A percentile compares a stretch with the other conserved stretches of the same genome.
phyloP scores from a whole-genome alignment of 1,140 invertebrate species.

The Chionoecetes opilio region DNA sequence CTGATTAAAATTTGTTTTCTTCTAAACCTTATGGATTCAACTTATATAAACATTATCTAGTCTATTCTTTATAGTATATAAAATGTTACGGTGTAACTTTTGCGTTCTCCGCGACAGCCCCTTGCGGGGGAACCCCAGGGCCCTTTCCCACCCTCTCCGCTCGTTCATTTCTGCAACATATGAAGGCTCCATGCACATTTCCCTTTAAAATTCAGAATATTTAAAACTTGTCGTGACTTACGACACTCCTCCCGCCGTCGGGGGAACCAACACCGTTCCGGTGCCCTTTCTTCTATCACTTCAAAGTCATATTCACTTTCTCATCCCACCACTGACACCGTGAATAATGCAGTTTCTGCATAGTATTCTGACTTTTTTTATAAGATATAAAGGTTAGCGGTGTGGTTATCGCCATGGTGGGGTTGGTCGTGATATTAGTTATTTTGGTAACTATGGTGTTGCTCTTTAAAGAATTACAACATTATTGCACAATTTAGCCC shows the following conservation, averaged over 20 bases:
- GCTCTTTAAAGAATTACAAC: no score
- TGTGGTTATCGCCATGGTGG: neutral
- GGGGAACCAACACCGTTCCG: neutral
- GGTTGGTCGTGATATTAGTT: neutral
- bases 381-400: neutral
- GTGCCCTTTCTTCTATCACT: neutral
- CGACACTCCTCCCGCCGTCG: neutral
- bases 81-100: no score
- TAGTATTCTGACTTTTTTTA: neutral
- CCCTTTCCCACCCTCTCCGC: no score
- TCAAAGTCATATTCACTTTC: neutral
- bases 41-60: no score
- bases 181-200: neutral
- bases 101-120: no score
- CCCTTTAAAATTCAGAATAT: slow-evolving; percentile 1
- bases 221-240: slow-evolving; percentile 9
- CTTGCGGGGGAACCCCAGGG: no score
- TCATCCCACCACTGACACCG: neutral
- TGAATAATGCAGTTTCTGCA: no score
- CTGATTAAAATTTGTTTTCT: no score
- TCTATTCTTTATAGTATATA: no score
- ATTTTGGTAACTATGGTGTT: neutral
- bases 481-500: no score
- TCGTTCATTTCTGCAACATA: neutral
- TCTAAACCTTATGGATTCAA: no score